A percentile compares a stretch with the other conserved stretches of the same genome.
Conservation (phyloP, 1,140 invertebrate genomes). For the Leptinotarsa lineolata region DNA sequence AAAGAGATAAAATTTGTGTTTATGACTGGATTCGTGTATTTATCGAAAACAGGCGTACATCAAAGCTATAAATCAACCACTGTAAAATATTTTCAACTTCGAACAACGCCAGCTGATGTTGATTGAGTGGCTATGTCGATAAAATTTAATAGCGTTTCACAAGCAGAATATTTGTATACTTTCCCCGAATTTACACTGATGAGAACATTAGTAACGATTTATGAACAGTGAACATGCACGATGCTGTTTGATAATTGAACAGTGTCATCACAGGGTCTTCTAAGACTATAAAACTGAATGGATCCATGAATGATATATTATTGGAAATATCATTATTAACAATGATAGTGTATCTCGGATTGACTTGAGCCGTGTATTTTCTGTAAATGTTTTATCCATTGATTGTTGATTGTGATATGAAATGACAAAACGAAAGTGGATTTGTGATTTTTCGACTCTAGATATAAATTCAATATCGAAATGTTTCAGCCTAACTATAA, state of each 20-base stretch:
- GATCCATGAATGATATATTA: too few relatives aligned
- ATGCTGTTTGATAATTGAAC: neutral
- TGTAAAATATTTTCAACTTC: neutral
- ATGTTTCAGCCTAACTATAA: too few relatives aligned
- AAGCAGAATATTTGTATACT: neutral
- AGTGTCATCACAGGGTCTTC: too few relatives aligned
- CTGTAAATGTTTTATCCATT: too few relatives aligned
- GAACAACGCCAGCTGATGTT: neutral
- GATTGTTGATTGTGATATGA: too few relatives aligned
- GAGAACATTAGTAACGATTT: neutral
- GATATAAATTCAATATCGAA: too few relatives aligned
- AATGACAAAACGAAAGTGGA: too few relatives aligned
- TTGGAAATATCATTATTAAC: too few relatives aligned
- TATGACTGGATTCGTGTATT: neutral
- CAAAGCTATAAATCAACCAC: conserved; percentile 6
- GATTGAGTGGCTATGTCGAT: neutral
- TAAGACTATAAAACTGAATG: too few relatives aligned
- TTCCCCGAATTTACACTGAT: neutral
- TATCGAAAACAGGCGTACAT: neutral
- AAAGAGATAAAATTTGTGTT: neutral
- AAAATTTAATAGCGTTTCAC: neutral
- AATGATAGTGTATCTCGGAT: too few relatives aligned
- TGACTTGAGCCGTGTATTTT: too few relatives aligned
- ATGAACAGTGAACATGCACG: neutral
- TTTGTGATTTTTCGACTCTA: too few relatives aligned